phyloP scores from a whole-genome alignment of 2,113 vertebrate species.

The Ciconia maguari region DNA sequence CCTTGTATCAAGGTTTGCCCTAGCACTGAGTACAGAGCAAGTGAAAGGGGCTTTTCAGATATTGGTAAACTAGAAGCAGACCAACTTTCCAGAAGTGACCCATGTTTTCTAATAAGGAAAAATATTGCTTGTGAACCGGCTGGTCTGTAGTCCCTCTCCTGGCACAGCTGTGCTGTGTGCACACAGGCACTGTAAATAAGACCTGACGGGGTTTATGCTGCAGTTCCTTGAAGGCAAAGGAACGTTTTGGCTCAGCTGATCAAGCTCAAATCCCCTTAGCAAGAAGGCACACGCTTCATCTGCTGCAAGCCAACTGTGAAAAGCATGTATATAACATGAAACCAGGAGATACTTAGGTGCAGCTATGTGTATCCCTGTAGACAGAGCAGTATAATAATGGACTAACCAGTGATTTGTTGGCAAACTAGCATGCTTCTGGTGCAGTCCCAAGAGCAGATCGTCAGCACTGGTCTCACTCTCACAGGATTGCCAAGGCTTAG shows the following conservation, averaged over 20 bases:
- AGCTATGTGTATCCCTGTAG: background rate
- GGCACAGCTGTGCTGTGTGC: background rate
- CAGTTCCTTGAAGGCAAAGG: background rate
- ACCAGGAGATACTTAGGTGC: background rate
- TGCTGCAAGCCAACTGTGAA: background rate
- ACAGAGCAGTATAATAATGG: background rate
- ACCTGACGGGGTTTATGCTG: background rate
- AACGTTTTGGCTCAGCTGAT: background rate
- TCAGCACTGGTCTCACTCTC: background rate
- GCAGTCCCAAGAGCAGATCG: background rate
- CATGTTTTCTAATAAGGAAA: background rate
- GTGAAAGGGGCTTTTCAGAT: background rate
- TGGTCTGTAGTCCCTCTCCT: background rate
- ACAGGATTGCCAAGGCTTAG: conserved; percentile 9
- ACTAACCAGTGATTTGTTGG: background rate
- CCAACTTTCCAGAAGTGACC: background rate
- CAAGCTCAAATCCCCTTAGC: background rate
- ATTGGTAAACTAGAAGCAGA: background rate
- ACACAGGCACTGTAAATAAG: background rate
- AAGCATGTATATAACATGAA: background rate
- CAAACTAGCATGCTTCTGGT: background rate
- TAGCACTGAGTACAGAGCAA: background rate
- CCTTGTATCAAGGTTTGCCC: background rate
- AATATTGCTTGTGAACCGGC: background rate
- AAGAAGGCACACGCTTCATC: background rate